Evolutionary conservation across 2,113 vertebrate species (phyloP).

Genomic region (Rhynchomys soricoides): DNA sequence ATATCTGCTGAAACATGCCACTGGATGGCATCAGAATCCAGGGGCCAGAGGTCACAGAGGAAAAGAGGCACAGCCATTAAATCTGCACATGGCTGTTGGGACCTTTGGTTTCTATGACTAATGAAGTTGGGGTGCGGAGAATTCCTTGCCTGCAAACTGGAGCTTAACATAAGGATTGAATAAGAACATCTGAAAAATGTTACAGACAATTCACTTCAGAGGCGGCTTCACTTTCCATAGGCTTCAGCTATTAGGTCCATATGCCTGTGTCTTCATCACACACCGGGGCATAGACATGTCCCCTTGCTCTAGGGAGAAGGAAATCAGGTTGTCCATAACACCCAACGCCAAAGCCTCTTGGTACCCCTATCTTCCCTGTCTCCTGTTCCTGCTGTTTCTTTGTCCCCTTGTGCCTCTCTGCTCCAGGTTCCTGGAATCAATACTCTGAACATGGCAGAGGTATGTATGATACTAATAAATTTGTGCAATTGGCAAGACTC

Average conservation of each 20-base stretch:
- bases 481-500: not conserved
- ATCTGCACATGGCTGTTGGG: not conserved
- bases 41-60: not conserved
- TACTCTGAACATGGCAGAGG: not conserved
- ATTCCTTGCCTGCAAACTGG: not conserved
- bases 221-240: constrained; percentile 11
- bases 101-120: not conserved
- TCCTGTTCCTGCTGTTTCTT: not conserved
- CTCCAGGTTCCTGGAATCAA: not conserved
- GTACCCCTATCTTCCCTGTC: not conserved
- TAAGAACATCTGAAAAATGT: constrained; percentile 59
- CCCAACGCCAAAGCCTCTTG: not conserved
- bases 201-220: constrained; percentile 70
- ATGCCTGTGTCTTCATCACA: not conserved
- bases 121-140: not conserved
- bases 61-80: not conserved
- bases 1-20: not conserved
- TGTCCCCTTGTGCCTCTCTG: not conserved
- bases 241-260: constrained; percentile 8
- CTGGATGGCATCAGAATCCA: not conserved
- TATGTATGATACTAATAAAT: not conserved
- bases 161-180: constrained; percentile 49
- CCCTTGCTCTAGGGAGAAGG: not conserved
- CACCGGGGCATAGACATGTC: constrained; percentile 24
- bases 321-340: not conserved